Evolutionary conservation across 2,888 invertebrate genomes (phyloP).

Genomic region (Rhyacophila evoluta): DNA sequence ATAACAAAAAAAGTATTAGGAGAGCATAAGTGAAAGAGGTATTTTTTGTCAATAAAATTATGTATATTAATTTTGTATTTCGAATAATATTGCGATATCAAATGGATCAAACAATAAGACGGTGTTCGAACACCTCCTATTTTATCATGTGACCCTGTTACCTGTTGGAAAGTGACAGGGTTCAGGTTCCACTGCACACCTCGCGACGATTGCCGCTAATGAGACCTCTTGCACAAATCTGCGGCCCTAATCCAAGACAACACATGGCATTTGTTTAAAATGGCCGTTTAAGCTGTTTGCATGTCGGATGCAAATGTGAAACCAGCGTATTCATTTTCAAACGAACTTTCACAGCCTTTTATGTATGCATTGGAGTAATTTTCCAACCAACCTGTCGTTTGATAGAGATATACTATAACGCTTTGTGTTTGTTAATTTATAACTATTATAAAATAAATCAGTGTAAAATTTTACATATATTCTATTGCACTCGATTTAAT

Average conservation of each 20-base stretch:
- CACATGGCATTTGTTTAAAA: neutral
- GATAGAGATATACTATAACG: neutral
- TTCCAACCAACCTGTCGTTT: neutral
- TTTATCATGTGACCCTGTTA: neutral
- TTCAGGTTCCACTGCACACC: neutral
- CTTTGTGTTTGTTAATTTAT: too few species aligned
- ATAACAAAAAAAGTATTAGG: neutral
- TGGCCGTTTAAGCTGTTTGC: neutral
- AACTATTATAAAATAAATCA: too few species aligned
- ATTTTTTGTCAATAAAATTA: too few species aligned
- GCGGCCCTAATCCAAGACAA: neutral
- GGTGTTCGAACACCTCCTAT: neutral
- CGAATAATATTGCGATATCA: too few species aligned
- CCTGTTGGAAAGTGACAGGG: neutral
- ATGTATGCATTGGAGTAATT: neutral
- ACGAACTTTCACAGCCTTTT: constrained; percentile 13
- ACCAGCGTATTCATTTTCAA: neutral
- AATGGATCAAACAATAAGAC: neutral
- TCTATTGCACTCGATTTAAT: too few species aligned
- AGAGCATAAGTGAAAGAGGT: neutral
- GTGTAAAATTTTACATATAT: too few species aligned
- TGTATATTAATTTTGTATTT: neutral
- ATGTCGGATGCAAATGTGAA: constrained; percentile 16
- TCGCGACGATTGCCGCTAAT: neutral
- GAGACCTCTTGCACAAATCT: constrained; percentile 15